Evolutionary conservation across 2,113 vertebrate genomes (phyloP).

Genomic region (Cervus canadensis): DNA sequence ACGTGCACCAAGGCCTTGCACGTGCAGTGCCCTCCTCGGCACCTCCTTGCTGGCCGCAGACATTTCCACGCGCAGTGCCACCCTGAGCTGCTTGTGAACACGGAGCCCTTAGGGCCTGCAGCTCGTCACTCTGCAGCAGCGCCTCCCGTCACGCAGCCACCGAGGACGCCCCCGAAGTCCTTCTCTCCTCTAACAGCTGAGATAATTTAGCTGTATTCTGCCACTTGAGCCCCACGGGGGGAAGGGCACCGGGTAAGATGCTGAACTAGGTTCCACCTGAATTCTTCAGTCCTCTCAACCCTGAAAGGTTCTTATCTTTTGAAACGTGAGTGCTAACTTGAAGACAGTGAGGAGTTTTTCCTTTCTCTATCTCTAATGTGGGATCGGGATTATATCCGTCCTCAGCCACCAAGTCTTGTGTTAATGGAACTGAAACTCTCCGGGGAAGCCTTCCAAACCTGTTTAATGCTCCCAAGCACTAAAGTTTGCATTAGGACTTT

Average conservation of each 20-base stretch:
- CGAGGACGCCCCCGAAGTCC: neutral
- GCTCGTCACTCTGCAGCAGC: neutral
- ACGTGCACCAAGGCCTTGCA: neutral
- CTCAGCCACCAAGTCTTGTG: slow-evolving; percentile 55
- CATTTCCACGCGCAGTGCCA: neutral
- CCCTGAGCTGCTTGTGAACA: neutral
- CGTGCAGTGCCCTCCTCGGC: neutral
- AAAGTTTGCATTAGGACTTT: slow-evolving; percentile 33
- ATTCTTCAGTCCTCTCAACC: neutral
- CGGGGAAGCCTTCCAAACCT: slow-evolving; percentile 38
- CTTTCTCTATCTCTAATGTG: slow-evolving; percentile 39
- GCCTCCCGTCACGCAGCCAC: neutral
- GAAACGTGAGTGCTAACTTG: slow-evolving; percentile 55
- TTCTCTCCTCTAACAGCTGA: neutral
- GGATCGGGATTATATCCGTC: slow-evolving; percentile 37
- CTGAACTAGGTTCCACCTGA: slow-evolving; percentile 21
- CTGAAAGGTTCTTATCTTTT: slow-evolving; percentile 48
- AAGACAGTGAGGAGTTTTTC: slow-evolving; percentile 37
- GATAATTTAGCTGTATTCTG: neutral
- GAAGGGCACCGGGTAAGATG: neutral
- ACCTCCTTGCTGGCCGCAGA: neutral
- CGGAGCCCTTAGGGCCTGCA: neutral
- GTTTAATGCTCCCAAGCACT: slow-evolving; percentile 21
- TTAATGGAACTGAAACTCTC: slow-evolving; percentile 61
- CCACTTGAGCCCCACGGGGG: neutral